Evolutionary conservation across 2,113 vertebrate species (phyloP), one percentile per base, ranked within the genome.

Genomic region (Rhynchomys soricoides): DNA sequence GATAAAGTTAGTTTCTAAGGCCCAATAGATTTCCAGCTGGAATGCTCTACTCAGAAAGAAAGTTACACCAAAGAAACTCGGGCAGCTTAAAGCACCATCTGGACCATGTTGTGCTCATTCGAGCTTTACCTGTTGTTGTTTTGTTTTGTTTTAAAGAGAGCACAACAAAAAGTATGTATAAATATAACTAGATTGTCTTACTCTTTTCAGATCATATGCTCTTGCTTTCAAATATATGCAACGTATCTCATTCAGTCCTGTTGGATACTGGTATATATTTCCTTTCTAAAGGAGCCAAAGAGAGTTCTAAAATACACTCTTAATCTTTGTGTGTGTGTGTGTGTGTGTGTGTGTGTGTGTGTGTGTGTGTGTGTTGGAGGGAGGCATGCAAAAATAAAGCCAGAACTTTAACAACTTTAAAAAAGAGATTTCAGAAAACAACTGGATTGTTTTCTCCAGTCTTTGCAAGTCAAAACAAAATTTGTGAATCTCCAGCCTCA

Each of bases 41-140:
- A 98, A 97, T 90, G 93, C 94, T 98, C 97, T 98, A 95, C 96
- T 96, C 17, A 0, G 24, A 98, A 87, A 34, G 88, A 93, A 92
- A 97, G 94, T 97, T 97, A 98, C 96, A 98, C 98, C 98, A 98
- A 98, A 98, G 97, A 96, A 98, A 98, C 97, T 98, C 87, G 89
- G 90, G 92, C 89, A 96, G 98, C 96, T 98, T 98, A 98, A 98
- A 98, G 96, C 96, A 97, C 93, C 97, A 98, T 95, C 40, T 89
- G 97, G 94, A 97, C 93, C 96, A 83, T 3, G 94, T 96, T 98
- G 98, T 97, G 97, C 96, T 97, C 73, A 96, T 97, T 96, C 98
- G 75, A 91, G 77, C 59, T 97, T 96, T 96, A 98, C 97, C 97
- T 98, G 95, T 97, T 97, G n/a, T n/a, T n/a, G n/a, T 95, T 94